Percentiles rank a stretch among this genome's conserved stretches.
Evolutionary conservation across 2,888 invertebrate species (phyloP).

Genomic region (Pyrocoelia pectoralis): DNA sequence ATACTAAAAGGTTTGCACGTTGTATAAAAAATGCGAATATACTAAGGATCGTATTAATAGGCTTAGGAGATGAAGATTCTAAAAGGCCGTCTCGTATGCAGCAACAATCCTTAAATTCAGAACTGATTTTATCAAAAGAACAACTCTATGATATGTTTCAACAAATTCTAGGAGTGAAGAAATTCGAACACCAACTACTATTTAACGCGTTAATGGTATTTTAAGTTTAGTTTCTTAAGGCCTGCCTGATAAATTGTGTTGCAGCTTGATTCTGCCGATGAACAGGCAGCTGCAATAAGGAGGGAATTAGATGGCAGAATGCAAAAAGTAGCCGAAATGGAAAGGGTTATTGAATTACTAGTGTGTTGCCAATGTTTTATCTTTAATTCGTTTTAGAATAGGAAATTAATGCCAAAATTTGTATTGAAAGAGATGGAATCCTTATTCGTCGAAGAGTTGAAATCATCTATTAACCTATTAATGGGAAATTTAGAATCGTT

Average conservation of each 20-base stretch:
- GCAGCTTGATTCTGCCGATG: slow-evolving; percentile 97
- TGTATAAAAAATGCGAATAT: background rate
- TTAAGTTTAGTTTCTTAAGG: slow-evolving; percentile 16
- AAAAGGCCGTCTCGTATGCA: slow-evolving; percentile 88
- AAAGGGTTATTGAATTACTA: slow-evolving; percentile 72
- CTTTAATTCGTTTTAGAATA: slow-evolving; percentile 70
- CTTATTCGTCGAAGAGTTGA: slow-evolving; percentile 97
- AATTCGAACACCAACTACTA: slow-evolving; percentile 99
- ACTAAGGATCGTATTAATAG: slow-evolving; percentile 47
- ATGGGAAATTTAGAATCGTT: slow-evolving; percentile 99
- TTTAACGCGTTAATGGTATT: slow-evolving; percentile 96
- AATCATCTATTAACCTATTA: slow-evolving; percentile 95
- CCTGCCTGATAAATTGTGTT: slow-evolving; percentile 20
- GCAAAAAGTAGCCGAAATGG: slow-evolving; percentile 97
- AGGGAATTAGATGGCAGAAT: slow-evolving; percentile 98
- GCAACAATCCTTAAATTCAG: slow-evolving; percentile 89
- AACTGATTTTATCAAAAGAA: slow-evolving; percentile 96
- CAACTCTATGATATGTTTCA: slow-evolving; percentile 99
- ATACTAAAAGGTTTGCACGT: slow-evolving; percentile 84
- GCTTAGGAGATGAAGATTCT: slow-evolving; percentile 84
- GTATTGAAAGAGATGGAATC: slow-evolving; percentile 99
- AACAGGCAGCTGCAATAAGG: slow-evolving; percentile 98
- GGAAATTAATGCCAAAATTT: slow-evolving; percentile 98
- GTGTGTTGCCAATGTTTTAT: background rate
- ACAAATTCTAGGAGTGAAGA: slow-evolving; percentile 97